Evolutionary conservation across 2,113 vertebrate genomes (phyloP), one percentile per base, ranked within the genome.

Genomic region (Pipra filicauda): DNA sequence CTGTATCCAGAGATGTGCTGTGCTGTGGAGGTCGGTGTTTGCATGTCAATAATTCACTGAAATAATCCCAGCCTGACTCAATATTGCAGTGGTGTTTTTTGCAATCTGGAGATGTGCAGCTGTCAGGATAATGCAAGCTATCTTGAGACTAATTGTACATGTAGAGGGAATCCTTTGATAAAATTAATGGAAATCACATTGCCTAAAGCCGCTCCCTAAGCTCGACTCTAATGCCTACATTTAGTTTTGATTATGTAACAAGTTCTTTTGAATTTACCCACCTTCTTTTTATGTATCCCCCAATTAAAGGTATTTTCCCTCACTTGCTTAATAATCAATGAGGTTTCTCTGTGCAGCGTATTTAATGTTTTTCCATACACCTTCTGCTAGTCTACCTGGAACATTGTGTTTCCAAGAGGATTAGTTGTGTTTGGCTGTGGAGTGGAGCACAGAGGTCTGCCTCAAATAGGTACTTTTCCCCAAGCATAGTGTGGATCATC

Each of bases 351-450:
- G 0, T 66, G 51, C 44, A 26, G 0, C 39, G 30, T 37, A 27
- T 89, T 51, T 27, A 31, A 48, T 43, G 55, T 31, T 85, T 88
- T 82, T 55, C 71, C 6, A 0, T 39, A 22, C 0, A 3, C 30
- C 11, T 70, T 18, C 30, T 2, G 24, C 52, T 74, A 7, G 64
- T 55, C 39, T 79, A 9, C 31, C 33, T 41, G 85, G 39, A 48
- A 26, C 44, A 59, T 43, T 1, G 0, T 20, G 15, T 54, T 91
- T 85, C 67, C 0, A 0, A 48, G 33, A 79, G 54, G 73, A 54
- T 74, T 64, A 41, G 22, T 19, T n/a, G 35, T 79, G 27, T 51
- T 86, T 74, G 37, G 3, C 82, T n/a, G 52, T 4, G 3, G 15
- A 12, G 0, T 19, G 23, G 69, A 44, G 30, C 7, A 1, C 59